Base-by-base conservation (phyloP, 2,888 invertebrate species). In the Acanthoscelides obtectus region DNA sequence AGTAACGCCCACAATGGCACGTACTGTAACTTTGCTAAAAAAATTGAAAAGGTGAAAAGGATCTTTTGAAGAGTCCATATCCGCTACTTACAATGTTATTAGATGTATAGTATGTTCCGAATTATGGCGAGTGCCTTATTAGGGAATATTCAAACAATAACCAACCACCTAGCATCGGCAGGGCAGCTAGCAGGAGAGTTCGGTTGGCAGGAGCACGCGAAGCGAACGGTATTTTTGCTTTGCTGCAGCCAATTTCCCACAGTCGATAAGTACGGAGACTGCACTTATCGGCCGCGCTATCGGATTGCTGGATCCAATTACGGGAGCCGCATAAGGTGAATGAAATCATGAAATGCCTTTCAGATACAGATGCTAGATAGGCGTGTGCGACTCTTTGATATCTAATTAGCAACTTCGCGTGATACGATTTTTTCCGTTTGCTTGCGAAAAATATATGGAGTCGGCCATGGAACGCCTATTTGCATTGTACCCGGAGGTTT, bases 261-360 rank as follows among this genome's bases (percentile, higher is more conserved):
- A 83, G 83, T 83, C 79, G 82, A 83, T 82, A 81, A 82, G 79
- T 80, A 78, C 79, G 79, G 78, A 81, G 81, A 77, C 81, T 80
- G 78, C 77, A 83, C 82, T 84, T 84, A 85, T 85, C 85, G 80
- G 79, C 77, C 76, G 72, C 76, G 78, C 82, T 84, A 85, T 85
- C 84, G 84, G 83, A 83, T 84, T 84, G 82, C 82, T 81, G 83
- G 81, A 83, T 84, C 84, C 84, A 85, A 85, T 85, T 85, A 85
- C 84, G 83, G 82, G 81, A 81, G 79, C 84, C 84, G 82, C 84
- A 84, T 85, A 85, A 84, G 84, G 84, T 83, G 84, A 84, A 85
- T 84, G 84, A 85, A 85, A 84, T 84, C 84, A 82, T 83, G 83
- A 82, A 83, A 83, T 79, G 80, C 80, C 79, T 77, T 77, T 80